phyloP scores from a whole-genome alignment of 2,888 invertebrate species.

The Anthrax anthrax region DNA sequence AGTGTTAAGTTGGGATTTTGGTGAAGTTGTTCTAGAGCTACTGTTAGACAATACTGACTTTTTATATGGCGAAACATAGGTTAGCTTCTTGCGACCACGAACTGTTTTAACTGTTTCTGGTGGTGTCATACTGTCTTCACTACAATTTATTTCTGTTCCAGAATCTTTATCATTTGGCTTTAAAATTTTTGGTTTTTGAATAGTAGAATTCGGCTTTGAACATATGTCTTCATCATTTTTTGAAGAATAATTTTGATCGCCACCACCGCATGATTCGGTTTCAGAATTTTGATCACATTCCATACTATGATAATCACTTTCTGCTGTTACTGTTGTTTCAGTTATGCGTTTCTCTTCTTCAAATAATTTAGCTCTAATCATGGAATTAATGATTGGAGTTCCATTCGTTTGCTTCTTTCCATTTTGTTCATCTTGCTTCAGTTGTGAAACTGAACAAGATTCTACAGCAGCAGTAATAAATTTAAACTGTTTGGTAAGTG shows the following conservation, averaged over 20 bases:
- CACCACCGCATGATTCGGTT: slow-evolving; percentile 36
- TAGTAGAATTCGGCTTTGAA: background rate
- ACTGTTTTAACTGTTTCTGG: slow-evolving; percentile 21
- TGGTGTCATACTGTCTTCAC: slow-evolving; percentile 29
- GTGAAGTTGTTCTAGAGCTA: slow-evolving; percentile 30
- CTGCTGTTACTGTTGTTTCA: slow-evolving; percentile 23
- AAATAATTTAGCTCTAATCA: slow-evolving; percentile 4
- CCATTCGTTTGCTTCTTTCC: background rate
- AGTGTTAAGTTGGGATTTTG: slow-evolving; percentile 10
- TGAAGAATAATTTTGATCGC: slow-evolving; percentile 20
- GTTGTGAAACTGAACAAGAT: slow-evolving; percentile 26
- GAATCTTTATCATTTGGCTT: slow-evolving; percentile 39
- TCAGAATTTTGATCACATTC: slow-evolving; percentile 46
- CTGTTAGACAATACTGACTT: slow-evolving; percentile 29
- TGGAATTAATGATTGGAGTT: slow-evolving; percentile 5
- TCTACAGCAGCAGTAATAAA: slow-evolving; percentile 25
- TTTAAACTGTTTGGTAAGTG: slow-evolving; percentile 27
- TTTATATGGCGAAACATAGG: slow-evolving; percentile 48
- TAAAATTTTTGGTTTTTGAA: slow-evolving; percentile 42
- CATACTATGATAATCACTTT: slow-evolving; percentile 33
- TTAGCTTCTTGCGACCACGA: slow-evolving; percentile 42
- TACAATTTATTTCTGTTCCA: slow-evolving; percentile 37
- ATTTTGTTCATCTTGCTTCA: background rate
- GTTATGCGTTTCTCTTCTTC: slow-evolving; percentile 19
- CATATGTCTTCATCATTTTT: slow-evolving; percentile 33